Evolutionary conservation across 2,113 vertebrate species (phyloP).

Genomic region (Passer montanus): DNA sequence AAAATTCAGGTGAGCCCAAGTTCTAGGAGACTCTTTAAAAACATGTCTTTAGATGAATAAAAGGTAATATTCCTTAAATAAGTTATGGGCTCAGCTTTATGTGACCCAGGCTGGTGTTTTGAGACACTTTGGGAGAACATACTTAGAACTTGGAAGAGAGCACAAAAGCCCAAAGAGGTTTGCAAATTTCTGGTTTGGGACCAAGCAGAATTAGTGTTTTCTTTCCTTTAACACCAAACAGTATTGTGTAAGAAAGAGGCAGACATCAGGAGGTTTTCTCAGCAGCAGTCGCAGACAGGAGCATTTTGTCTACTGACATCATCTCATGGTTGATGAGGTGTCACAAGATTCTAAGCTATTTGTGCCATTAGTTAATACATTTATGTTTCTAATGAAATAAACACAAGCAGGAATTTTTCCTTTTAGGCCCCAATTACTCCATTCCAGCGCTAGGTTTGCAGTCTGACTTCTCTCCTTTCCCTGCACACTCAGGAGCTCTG

Average conservation of each 20-base stretch:
- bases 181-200: not conserved
- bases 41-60: not conserved
- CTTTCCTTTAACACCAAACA: not conserved
- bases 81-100: not conserved
- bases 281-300: not conserved
- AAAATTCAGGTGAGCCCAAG: not conserved
- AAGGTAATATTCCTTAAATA: not conserved
- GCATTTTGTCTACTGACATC: not conserved
- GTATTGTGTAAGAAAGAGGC: not conserved
- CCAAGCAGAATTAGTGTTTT: not conserved
- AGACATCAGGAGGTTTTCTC: not conserved
- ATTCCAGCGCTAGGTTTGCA: not conserved
- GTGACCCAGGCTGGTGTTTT: not conserved
- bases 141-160: not conserved
- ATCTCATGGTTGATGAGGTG: not conserved
- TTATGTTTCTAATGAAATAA: not conserved
- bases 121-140: not conserved
- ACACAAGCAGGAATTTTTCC: not conserved
- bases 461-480: not conserved
- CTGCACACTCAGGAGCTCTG: not conserved
- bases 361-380: not conserved
- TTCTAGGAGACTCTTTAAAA: not conserved
- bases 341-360: not conserved
- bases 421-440: not conserved
- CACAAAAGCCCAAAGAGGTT: not conserved